Evolutionary conservation across 2,113 vertebrate species (phyloP), one percentile per base, ranked within the genome.

Genomic region (Paradoxurus hermaphroditus): DNA sequence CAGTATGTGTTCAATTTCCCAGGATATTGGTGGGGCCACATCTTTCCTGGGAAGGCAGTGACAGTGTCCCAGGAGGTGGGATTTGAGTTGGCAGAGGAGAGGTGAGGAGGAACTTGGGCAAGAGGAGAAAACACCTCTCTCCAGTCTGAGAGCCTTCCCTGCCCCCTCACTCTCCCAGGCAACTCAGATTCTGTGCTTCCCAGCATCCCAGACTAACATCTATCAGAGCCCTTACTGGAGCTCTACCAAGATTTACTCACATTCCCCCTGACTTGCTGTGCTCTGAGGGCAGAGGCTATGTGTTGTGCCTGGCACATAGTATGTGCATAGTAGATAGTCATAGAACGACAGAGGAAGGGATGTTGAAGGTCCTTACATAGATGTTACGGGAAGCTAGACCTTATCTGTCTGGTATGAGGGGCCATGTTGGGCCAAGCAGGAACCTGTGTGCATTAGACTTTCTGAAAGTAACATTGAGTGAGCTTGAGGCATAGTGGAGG

Each of bases 401-500:
- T 27, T 53, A 5, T 63, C 18, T 90, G 4, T 91, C 13, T 56
- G 18, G 21, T 25, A 13, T 27, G 67, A 75, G 25, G 15, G 39
- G 67, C 21, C 0, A 0, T 41, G 44, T n/a, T 8, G 0, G 18
- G 25, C 67, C 19, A 9, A 21, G 1, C 39, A 53, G 72, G 86
- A 93, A n/a, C 12, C 65, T 41, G 29, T 18, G 29, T 31, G 4
- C 8, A 0, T 31, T 49, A 23, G 15, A 41, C 70, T 89, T 89
- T 73, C 67, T 34, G 53, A 44, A 73, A 78, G 67, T 53, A 29
- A 15, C 15, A 7, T 2, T 0, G 15, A 75, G 41, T 46, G 44
- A 91, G 25, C 49, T 5, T 8, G 56, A 77, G 89, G 41, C 67
- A 3, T 14, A 3, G 27, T 11, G 29, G 25, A 94, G 56, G 29